Conservation (phyloP, 2,113 vertebrate genomes). For the Nothobranchius furzeri region DNA sequence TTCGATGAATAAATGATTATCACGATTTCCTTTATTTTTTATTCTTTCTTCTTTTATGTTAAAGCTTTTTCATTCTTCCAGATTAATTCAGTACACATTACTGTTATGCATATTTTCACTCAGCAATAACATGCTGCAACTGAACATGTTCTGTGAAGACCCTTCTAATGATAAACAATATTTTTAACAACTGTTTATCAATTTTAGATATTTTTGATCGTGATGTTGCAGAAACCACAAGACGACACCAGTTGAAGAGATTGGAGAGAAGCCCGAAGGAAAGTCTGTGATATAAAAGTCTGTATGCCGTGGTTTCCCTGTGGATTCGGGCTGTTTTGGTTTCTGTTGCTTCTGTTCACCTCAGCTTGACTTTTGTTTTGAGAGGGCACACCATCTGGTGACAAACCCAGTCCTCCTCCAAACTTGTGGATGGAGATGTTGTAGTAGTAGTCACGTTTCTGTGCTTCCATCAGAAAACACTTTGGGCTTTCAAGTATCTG, state of each 20-base stretch:
- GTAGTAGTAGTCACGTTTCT: too few relatives aligned
- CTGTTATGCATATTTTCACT: background rate
- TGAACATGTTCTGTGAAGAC: background rate
- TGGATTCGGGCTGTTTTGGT: background rate
- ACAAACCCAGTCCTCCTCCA: background rate
- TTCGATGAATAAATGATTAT: too few relatives aligned
- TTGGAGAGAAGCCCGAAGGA: background rate
- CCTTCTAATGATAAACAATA: too few relatives aligned
- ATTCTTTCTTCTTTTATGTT: too few relatives aligned
- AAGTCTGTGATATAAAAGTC: background rate
- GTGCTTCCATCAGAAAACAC: too few relatives aligned
- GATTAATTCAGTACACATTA: too few relatives aligned
- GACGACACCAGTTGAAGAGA: background rate
- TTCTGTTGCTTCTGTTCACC: background rate
- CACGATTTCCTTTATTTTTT: too few relatives aligned
- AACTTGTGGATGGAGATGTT: too few relatives aligned
- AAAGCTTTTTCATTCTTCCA: too few relatives aligned
- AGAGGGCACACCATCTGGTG: background rate
- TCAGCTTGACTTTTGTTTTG: background rate
- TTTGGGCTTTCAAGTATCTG: too few relatives aligned
- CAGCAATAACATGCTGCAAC: conserved; percentile 6
- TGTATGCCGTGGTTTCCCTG: background rate
- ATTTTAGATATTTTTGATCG: background rate
- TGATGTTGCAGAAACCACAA: background rate
- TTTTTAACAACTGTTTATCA: too few relatives aligned